Evolutionary conservation across 2,888 invertebrate genomes (phyloP), one percentile per base, ranked within the genome.

Genomic region (Scaptomyza flava): DNA sequence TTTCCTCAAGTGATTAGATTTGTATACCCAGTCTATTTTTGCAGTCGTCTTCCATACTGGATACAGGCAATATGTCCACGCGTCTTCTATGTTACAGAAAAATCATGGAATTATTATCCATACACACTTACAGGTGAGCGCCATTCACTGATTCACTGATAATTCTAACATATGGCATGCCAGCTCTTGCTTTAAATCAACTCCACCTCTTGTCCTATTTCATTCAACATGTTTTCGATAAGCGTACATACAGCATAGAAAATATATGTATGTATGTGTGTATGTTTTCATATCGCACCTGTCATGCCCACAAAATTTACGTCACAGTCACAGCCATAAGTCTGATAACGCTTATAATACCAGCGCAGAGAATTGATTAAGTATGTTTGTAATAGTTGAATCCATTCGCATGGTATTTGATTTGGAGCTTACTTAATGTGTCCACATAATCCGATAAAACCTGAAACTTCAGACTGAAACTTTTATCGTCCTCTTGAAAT

Each of bases 71-170:
- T 98, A 81, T 95, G 96, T 89, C 98, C 98, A 74, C 95, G 96
- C 91, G 95, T 98, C 90, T 98, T 98, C 93, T 98, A 98, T 92
- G 95, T 98, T 17, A 98, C 96, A 63, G 98, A 98, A 92, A 98
- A 97, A 90, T 97, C 98, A 12, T 98, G 98, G 98, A 98, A 98
- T 92, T 98, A 96, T 92, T 98, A 97, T 93, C 98, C 98, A 11
- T 97, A 94, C 86, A 98, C 98, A 20, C 94, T 96, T 56, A 98
- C 96, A 92, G 95, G 95, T 95, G 93, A 93, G 80, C 87, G 6
- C 12, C 31, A 5, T n/a, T 33, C 33, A 34, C n/a, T 20, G 12
- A 5, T n/a, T 33, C 33, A 34, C n/a, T 20, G 12, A 9, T 6
- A 5, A 14, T 34, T 34, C 20, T 20, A 52, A 79, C 79, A 81